phyloP scores from a whole-genome alignment of 2,113 vertebrate species.

The Phyllostomus discolor region DNA sequence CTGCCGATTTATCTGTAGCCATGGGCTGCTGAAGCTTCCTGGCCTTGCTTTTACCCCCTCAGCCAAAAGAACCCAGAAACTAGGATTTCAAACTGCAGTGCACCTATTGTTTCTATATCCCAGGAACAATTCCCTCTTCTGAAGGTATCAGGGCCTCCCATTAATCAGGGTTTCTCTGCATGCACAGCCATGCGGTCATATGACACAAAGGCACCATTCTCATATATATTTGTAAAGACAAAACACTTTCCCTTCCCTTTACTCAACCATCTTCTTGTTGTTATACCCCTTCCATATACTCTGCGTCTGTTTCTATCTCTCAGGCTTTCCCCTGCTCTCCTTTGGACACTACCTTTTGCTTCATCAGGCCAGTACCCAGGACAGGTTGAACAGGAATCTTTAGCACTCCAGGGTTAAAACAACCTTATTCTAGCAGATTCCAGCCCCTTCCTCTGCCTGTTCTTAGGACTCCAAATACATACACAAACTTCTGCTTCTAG shows the following conservation, averaged over 20 bases:
- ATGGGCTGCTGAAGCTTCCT: not conserved
- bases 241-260: not conserved
- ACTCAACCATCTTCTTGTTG: not conserved
- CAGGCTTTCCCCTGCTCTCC: not conserved
- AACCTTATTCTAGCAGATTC: not conserved
- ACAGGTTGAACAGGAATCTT: not conserved
- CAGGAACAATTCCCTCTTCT: not conserved
- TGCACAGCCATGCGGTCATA: not conserved
- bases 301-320: not conserved
- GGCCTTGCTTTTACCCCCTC: not conserved
- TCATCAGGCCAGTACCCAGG: not conserved
- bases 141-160: not conserved
- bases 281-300: not conserved
- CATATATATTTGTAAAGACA: not conserved
- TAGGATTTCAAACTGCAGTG: not conserved
- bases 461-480: not conserved
- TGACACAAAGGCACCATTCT: not conserved
- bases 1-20: not conserved
- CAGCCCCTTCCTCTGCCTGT: not conserved
- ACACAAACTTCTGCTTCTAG: not conserved
- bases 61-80: not conserved
- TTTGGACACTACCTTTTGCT: not conserved
- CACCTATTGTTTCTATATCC: not conserved
- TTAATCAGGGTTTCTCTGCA: not conserved
- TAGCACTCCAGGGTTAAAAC: not conserved